A percentile compares a stretch with the other conserved stretches of the same genome.
Evolutionary conservation across 2,888 invertebrate species (phyloP).

Genomic region (Caenorhabditis uteleia): DNA sequence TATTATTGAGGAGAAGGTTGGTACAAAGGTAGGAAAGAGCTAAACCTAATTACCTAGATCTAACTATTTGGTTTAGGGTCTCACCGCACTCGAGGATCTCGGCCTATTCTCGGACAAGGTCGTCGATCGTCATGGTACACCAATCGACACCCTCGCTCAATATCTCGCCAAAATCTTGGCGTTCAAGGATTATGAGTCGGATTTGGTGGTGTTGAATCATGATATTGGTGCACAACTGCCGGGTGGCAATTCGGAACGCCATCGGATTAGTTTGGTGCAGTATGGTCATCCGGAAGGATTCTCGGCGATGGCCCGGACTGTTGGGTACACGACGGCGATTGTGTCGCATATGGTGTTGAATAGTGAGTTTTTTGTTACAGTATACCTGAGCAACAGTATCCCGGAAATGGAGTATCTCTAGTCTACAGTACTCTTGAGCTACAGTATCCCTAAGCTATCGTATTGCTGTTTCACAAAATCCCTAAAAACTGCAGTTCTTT

Average conservation of each 20-base stretch:
- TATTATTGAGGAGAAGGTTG: slow-evolving; percentile 82
- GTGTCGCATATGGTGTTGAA: slow-evolving; percentile 96
- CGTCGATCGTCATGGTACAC: slow-evolving; percentile 81
- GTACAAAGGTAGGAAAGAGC: too few relatives aligned
- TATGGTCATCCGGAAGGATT: slow-evolving; percentile 80
- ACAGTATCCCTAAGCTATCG: too few relatives aligned
- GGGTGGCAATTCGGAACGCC: slow-evolving; percentile 78
- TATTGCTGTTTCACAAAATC: neutral
- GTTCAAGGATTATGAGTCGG: slow-evolving; percentile 80
- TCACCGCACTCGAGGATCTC: slow-evolving; percentile 72
- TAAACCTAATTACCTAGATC: too few relatives aligned
- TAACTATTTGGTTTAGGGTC: too few relatives aligned
- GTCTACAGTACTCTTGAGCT: too few relatives aligned
- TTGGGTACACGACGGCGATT: slow-evolving; percentile 91
- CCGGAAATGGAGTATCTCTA: too few relatives aligned
- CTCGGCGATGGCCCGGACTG: slow-evolving; percentile 94
- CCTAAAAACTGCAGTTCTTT: neutral
- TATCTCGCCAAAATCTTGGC: slow-evolving; percentile 74
- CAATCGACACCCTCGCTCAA: slow-evolving; percentile 89
- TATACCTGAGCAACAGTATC: too few relatives aligned
- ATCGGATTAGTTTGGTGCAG: slow-evolving; percentile 82
- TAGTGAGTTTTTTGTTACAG: slow-evolving; percentile 78
- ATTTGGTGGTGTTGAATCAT: slow-evolving; percentile 90
- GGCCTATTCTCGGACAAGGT: slow-evolving; percentile 85
- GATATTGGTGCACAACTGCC: slow-evolving; percentile 91